A percentile compares a stretch with the other conserved stretches of the same genome.
Evolutionary conservation across 2,888 invertebrate species (phyloP).

Genomic region (Hirtodrosophila cameraria): DNA sequence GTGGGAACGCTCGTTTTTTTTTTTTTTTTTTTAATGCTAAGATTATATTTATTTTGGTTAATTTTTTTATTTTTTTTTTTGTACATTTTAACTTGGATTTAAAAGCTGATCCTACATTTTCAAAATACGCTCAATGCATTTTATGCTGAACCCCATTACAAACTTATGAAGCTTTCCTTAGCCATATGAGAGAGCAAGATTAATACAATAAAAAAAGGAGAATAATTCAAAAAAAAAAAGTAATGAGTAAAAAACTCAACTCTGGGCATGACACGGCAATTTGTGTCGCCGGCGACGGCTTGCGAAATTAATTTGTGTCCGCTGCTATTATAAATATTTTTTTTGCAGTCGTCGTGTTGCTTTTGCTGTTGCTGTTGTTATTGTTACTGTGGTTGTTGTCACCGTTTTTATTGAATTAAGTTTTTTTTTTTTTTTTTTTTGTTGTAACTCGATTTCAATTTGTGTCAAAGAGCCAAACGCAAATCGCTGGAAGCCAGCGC

Average conservation of each 20-base stretch:
- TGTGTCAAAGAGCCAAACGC: slow-evolving; percentile 63
- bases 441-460: slow-evolving; percentile 69
- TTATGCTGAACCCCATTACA: slow-evolving; percentile 23
- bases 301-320: slow-evolving; percentile 77
- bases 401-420: slow-evolving; percentile 70
- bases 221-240: slow-evolving; percentile 4
- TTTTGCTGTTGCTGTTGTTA: slow-evolving; percentile 25
- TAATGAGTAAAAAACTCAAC: slow-evolving; percentile 55
- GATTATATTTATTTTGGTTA: neutral
- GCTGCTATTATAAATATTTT: slow-evolving; percentile 69
- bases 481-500: slow-evolving; percentile 48
- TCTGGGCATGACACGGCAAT: slow-evolving; percentile 76
- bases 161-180: slow-evolving; percentile 28
- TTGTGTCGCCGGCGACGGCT: slow-evolving; percentile 73
- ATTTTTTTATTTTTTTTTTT: neutral
- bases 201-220: slow-evolving; percentile 8
- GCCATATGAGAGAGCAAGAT: slow-evolving; percentile 27
- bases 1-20: no score
- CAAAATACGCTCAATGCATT: slow-evolving; percentile 11
- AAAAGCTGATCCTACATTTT: no score
- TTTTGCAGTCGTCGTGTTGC: slow-evolving; percentile 20
- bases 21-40: no score
- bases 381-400: slow-evolving; percentile 27
- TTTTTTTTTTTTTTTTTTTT: no score
- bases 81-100: no score